Evolutionary conservation across 2,797 vertebrate species (phyloP), one percentile per base, ranked within the genome.

Genomic region (Capromys pilorides): DNA sequence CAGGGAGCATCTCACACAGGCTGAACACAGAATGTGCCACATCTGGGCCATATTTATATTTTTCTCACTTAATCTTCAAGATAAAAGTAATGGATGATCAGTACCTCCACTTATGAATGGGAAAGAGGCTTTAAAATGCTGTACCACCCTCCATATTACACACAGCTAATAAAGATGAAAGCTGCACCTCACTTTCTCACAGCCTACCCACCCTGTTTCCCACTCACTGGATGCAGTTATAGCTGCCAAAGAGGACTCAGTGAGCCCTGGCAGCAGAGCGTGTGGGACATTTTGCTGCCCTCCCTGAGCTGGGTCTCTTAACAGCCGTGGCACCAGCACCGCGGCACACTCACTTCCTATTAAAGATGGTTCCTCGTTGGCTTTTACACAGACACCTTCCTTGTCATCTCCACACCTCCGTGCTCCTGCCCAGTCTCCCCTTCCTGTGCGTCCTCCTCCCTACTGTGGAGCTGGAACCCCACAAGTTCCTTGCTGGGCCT

Each of bases 61-160:
- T 95, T 94, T 82, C 83, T 78, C 54, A 64, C 11, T 92, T 79
- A 57, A 71, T 75, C 80, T 39, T 91, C 24, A 45, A 49, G 62
- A 81, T 24, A 69, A 67, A 62, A 31, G 24, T 22, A 89, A 24
- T 41, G 22, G 36, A 26, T 79, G 84, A 59, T 77, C 83, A 64
- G 41, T 51, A 64, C 24, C 66, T 81, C 39, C 21, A 81, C 36
- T 86, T 26, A n/a, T 39, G 54, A 87, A 77, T 66, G 33, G n/a
- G 19, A 84, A 61, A 86, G 31, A 77, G 54, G 22, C 73, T 87
- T 82, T 14, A 5, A 87, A 82, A 87, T 36, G 16, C 45, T 41
- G 28, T 45, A 81, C 33, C 21, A 84, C 9, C 28, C 19, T 13
- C 7, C 10, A 49, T 57, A 31, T 82, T 66, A 88, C 66, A 39